phyloP scores from a whole-genome alignment of 2,113 vertebrate species.

The Gymnobelideus leadbeateri region DNA sequence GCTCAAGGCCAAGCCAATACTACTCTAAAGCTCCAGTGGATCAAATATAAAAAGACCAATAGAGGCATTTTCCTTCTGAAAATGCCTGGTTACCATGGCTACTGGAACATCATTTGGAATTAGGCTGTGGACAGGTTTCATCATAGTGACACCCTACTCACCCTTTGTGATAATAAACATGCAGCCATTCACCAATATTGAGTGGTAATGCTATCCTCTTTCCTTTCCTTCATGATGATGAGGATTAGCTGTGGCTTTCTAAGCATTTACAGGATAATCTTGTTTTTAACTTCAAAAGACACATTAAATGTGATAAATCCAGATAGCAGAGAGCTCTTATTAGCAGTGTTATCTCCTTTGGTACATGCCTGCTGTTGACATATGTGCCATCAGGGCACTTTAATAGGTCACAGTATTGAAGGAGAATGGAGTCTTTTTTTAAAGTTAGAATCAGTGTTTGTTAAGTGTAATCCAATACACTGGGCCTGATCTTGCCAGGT shows the following conservation, averaged over 20 bases:
- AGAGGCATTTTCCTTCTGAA: slow-evolving; percentile 71
- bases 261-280: slow-evolving; percentile 64
- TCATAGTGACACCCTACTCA: slow-evolving; percentile 73
- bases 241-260: slow-evolving; percentile 62
- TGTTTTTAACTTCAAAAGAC: slow-evolving; percentile 65
- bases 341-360: slow-evolving; percentile 65
- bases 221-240: slow-evolving; percentile 52
- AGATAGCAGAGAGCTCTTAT: slow-evolving; percentile 49
- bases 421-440: neutral
- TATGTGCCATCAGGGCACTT: neutral
- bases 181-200: neutral
- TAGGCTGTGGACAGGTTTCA: slow-evolving; percentile 69
- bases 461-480: slow-evolving; percentile 38
- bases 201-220: slow-evolving; percentile 47
- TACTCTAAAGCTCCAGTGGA: slow-evolving; percentile 52
- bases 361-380: neutral
- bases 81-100: slow-evolving; percentile 71
- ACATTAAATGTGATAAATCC: slow-evolving; percentile 58
- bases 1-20: slow-evolving; percentile 65
- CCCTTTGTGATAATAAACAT: slow-evolving; percentile 44
- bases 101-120: slow-evolving; percentile 68
- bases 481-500: neutral
- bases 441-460: neutral
- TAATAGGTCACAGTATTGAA: slow-evolving; percentile 51
- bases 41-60: slow-evolving; percentile 74